These are phyloP conservation scores for Papilio xuthus DNA, from an alignment of 1,140 invertebrate genomes.

Conservation along the genomic window DNA sequence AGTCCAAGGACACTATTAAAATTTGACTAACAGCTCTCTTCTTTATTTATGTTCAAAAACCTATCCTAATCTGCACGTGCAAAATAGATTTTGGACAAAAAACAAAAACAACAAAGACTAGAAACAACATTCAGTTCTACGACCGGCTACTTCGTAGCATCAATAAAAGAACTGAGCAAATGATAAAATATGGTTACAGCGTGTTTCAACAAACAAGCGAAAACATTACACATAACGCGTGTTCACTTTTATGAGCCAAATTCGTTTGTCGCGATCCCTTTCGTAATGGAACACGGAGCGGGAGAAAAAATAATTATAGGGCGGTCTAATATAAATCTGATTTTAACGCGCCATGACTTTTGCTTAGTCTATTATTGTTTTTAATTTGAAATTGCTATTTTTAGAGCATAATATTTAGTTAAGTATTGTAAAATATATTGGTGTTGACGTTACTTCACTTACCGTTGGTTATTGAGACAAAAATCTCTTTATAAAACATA, in stretches of 20 bases:
- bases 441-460: no score
- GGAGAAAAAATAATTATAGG: constrained; percentile 70
- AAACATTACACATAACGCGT: constrained; percentile 57
- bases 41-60: no score
- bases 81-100: no score
- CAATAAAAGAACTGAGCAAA: constrained; percentile 23
- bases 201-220: constrained; percentile 39
- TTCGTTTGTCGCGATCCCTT: constrained; percentile 53
- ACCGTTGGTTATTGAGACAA: not conserved
- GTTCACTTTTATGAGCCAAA: constrained; percentile 58
- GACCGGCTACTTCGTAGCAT: not conserved
- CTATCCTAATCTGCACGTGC: no score
- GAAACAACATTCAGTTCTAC: not conserved
- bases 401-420: not conserved
- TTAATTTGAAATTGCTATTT: not conserved
- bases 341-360: constrained; percentile 49
- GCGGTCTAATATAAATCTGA: constrained; percentile 59
- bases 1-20: no score
- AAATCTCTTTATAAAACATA: no score
- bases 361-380: constrained; percentile 32
- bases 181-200: constrained; percentile 39
- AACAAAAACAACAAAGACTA: not conserved
- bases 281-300: constrained; percentile 62
- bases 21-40: no score
- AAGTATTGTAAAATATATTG: no score